Evolutionary conservation across 1,140 invertebrate species (phyloP).

Genomic region (Caenorhabditis elegans): DNA sequence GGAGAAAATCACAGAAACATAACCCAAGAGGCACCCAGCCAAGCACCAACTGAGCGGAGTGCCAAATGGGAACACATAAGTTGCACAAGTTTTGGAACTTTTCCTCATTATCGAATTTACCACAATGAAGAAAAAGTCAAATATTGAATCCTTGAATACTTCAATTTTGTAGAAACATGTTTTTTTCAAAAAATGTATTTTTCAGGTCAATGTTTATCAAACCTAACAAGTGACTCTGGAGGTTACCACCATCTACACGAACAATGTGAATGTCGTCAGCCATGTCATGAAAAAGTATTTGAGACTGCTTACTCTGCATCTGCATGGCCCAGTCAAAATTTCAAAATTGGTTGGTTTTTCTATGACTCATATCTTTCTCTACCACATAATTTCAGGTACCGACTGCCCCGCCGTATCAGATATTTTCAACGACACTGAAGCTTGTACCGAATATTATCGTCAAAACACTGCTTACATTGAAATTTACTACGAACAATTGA

Average conservation of each 20-base stretch:
- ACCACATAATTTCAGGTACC: constrained; percentile 37
- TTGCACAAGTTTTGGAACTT: no score
- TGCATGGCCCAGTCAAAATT: constrained; percentile 65
- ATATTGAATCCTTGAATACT: no score
- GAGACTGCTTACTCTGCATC: constrained; percentile 66
- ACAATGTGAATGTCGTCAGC: constrained; percentile 58
- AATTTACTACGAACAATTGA: constrained; percentile 66
- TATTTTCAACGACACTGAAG: constrained; percentile 48
- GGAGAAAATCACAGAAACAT: no score
- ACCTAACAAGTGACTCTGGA: constrained; percentile 59
- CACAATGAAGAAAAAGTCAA: no score
- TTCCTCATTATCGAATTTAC: no score
- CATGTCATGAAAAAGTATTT: constrained; percentile 65
- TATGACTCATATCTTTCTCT: not conserved
- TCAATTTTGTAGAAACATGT: no score
- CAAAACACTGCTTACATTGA: constrained; percentile 63
- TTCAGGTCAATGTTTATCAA: constrained; percentile 56
- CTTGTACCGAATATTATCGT: constrained; percentile 51
- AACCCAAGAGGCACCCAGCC: no score
- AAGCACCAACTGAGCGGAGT: no score
- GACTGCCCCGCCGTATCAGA: constrained; percentile 45
- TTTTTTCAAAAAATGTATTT: not conserved
- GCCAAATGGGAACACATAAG: no score
- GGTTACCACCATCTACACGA: constrained; percentile 65
- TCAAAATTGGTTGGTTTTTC: constrained; percentile 55